phyloP scores from a whole-genome alignment of 1,140 invertebrate species.

The Sitobion miscanthi region DNA sequence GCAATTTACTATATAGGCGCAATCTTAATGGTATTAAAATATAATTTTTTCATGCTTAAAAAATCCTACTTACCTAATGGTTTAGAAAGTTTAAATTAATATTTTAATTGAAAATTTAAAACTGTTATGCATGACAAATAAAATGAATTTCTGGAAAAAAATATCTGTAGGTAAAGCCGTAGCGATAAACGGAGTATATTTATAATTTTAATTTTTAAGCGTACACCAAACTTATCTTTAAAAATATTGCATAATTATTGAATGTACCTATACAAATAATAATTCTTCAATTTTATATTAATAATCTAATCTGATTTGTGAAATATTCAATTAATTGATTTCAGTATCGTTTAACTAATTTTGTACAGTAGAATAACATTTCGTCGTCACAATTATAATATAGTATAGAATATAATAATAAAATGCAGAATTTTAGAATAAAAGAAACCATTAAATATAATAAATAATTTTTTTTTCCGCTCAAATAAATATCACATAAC shows the following conservation, averaged over 20 bases:
- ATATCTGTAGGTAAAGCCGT: too few species aligned
- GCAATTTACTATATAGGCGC: neutral
- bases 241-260: neutral
- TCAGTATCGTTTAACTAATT: too few species aligned
- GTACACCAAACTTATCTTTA: neutral
- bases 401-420: neutral
- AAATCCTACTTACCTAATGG: neutral
- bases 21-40: neutral
- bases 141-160: neutral
- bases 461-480: neutral
- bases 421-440: neutral
- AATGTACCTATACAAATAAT: too few species aligned
- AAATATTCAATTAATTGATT: too few species aligned
- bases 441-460: neutral
- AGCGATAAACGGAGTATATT: too few species aligned
- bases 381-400: neutral
- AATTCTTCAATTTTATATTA: too few species aligned
- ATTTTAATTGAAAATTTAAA: neutral
- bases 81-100: constrained; percentile 2
- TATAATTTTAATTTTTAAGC: neutral
- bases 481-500: neutral
- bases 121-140: neutral
- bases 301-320: neutral
- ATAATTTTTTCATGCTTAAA: neutral
- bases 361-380: too few species aligned